Base-by-base conservation (phyloP, 1,140 invertebrate species). In the Cyrtorhinus lividipennis region DNA sequence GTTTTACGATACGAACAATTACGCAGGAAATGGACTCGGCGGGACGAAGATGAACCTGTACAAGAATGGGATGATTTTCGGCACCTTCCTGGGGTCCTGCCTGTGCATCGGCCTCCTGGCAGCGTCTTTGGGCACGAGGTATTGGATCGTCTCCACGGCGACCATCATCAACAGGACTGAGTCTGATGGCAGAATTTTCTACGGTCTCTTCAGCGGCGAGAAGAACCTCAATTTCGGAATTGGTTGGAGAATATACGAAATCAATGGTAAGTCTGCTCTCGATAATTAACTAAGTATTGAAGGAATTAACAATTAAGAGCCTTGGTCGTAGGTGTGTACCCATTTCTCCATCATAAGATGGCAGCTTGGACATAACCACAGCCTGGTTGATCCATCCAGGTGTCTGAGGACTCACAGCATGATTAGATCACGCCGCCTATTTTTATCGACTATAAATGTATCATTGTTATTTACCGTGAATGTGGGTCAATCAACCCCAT, bases 1-100 rank as follows among this genome's bases (percentile, higher is more conserved):
- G n/a, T 59, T 59, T 59, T 59, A 59, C 38, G 58, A 59, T 30
- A 10, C 12, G 10, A 27, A 24, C 18, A 18, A 13, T 57, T 59
- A 59, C 27, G 24, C 27, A 64, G 63, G 63, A 60, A 60, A 64
- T 64, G 63, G 63, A 38, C 48, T 45, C 23, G 59, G 38, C 22
- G 30, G 30, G 46, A 59, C 58, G 59, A 69, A 56, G 56, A 70
- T 71, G 69, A 71, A 68, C 58, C 60, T 87, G 69, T 86, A 88
- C 66, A 83, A 83, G 69, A 75, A 87, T 65, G 85, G 87, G 23
- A 83, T 92, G 74, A 87, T 94, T 44, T 92, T 92, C 69, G 82
- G 87, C 61, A 94, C 91, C 22, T 93, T 95, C 72, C 85, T 94
- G 65, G 82, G 90, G 3, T 87, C 88, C 62, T 84, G 89, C 70